Conservation (phyloP, 2,888 invertebrate genomes). For the Dioctria linearis region DNA sequence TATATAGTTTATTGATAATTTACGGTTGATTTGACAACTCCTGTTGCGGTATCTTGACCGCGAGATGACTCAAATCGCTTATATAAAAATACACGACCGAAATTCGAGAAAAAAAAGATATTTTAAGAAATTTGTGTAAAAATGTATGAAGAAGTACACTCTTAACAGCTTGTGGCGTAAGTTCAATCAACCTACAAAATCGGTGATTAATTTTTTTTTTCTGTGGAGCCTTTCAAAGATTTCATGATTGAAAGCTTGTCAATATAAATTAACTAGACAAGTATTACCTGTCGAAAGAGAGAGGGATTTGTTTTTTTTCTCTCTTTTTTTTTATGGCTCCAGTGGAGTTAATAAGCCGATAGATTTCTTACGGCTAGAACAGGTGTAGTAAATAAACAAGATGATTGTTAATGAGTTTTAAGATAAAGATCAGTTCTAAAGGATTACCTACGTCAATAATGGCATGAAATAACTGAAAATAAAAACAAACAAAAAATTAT, state of each 20-base stretch:
- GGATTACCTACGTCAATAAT: no score
- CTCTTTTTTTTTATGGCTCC: background rate
- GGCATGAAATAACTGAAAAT: no score
- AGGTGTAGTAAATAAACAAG: conserved; percentile 30
- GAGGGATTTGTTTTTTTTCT: background rate
- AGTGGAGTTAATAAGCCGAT: conserved; percentile 5
- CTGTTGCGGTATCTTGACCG: conserved; percentile 2
- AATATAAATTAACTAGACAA: conserved; percentile 43
- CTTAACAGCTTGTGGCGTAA: background rate
- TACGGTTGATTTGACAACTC: conserved; percentile 27
- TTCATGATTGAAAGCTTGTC: conserved; percentile 41
- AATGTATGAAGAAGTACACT: conserved; percentile 7
- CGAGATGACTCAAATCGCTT: background rate
- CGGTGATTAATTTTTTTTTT: conserved; percentile 30
- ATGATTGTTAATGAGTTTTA: background rate
- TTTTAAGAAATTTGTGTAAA: background rate
- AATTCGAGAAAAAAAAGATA: background rate
- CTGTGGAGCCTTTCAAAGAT: background rate
- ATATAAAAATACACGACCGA: background rate
- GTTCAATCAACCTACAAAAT: conserved; percentile 33
- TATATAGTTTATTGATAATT: conserved; percentile 33
- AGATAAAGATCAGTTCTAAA: background rate
- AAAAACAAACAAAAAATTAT: no score
- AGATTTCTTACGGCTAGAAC: background rate
- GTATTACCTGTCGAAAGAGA: conserved; percentile 27